Percentiles rank a stretch among this genome's conserved stretches.
Conservation (phyloP, 2,797 vertebrate genomes). For the Coendou prehensilis region DNA sequence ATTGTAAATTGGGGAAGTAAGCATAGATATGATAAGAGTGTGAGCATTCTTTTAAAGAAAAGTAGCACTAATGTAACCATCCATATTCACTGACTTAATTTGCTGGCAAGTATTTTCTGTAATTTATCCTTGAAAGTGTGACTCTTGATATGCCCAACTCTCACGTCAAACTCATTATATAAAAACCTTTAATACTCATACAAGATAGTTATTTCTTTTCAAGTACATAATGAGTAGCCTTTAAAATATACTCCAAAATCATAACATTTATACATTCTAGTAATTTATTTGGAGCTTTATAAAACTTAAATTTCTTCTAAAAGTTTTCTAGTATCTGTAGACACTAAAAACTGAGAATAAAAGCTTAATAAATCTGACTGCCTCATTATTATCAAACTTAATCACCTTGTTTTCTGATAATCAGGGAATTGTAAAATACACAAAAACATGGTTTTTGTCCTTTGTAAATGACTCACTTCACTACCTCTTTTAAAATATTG, state of each 20-base stretch:
- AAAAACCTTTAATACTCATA: slow-evolving; percentile 57
- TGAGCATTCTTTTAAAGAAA: neutral
- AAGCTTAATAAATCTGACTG: neutral
- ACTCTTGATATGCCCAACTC: neutral
- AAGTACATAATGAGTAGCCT: slow-evolving; percentile 40
- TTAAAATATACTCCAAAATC: slow-evolving; percentile 44
- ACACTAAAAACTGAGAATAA: slow-evolving; percentile 43
- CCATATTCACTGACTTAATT: neutral
- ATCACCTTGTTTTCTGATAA: slow-evolving; percentile 42
- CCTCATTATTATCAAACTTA: neutral
- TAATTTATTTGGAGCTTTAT: slow-evolving; percentile 43
- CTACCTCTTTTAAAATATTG: neutral
- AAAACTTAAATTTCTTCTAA: slow-evolving; percentile 58
- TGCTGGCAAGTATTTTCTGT: slow-evolving; percentile 30
- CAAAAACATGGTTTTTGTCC: neutral
- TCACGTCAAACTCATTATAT: slow-evolving; percentile 9
- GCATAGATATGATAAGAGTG: neutral
- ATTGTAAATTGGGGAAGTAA: neutral
- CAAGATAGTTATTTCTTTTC: slow-evolving; percentile 54
- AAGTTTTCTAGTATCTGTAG: neutral
- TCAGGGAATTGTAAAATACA: neutral
- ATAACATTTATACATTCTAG: slow-evolving; percentile 48
- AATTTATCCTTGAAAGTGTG: slow-evolving; percentile 55
- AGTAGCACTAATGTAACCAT: neutral
- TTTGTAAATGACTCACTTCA: slow-evolving; percentile 34